Evolutionary conservation across 2,888 invertebrate genomes (phyloP).

Genomic region (Agrenia bidenticulata): DNA sequence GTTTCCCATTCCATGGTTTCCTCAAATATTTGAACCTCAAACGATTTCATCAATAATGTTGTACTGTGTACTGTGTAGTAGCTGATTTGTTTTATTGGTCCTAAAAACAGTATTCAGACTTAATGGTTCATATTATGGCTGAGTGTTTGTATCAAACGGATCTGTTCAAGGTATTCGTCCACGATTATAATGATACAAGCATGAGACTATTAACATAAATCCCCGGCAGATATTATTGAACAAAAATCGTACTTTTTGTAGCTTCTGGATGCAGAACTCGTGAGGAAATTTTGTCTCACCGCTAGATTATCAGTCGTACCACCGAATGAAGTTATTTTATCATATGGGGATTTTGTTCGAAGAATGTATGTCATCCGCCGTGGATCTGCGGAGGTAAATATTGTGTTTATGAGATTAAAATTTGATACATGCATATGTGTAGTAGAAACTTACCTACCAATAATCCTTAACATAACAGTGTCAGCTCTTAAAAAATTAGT

Average conservation of each 20-base stretch:
- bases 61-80: too few species aligned
- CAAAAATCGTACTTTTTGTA: too few species aligned
- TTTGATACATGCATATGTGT: background rate
- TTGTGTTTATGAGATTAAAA: background rate
- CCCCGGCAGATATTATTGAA: background rate
- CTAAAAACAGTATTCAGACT: conserved; percentile 17
- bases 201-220: background rate
- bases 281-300: conserved; percentile 31
- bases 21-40: too few species aligned
- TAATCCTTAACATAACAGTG: too few species aligned
- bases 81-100: too few species aligned
- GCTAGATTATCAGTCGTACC: conserved; percentile 28
- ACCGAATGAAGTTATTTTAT: conserved; percentile 26
- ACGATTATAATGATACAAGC: too few species aligned
- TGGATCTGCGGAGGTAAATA: conserved; percentile 30
- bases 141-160: conserved; percentile 26
- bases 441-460: too few species aligned
- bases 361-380: conserved; percentile 35
- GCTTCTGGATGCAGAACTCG: conserved; percentile 26
- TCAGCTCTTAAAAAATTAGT: too few species aligned
- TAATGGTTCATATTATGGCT: conserved; percentile 31
- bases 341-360: conserved; percentile 26
- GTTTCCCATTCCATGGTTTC: conserved; percentile 32
- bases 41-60: too few species aligned
- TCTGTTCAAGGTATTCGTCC: conserved; percentile 29